Evolutionary conservation across 2,888 invertebrate species (phyloP).

Genomic region (Chirona hameri): DNA sequence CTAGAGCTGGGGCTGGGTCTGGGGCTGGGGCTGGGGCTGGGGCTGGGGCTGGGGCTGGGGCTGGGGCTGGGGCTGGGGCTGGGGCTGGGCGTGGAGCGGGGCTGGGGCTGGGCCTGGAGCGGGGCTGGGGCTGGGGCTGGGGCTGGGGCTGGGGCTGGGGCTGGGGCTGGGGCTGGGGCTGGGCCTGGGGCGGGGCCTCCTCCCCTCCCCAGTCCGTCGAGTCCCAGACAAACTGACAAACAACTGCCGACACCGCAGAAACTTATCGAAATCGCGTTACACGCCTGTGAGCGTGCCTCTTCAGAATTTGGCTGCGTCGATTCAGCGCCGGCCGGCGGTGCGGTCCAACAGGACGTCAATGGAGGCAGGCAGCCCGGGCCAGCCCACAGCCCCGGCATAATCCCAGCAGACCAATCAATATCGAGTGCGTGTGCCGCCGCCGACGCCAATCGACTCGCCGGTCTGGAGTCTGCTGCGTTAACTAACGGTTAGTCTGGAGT

Average conservation of each 20-base stretch:
- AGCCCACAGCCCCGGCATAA: neutral
- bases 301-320: constrained; percentile 1
- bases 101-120: too few species aligned
- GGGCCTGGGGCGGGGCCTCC: neutral
- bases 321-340: neutral
- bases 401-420: neutral
- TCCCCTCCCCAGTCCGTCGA: neutral
- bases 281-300: neutral
- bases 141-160: too few species aligned
- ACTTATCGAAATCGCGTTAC: constrained; percentile 13
- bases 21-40: too few species aligned
- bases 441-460: neutral
- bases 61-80: too few species aligned
- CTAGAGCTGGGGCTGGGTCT: too few species aligned
- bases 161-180: neutral
- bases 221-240: neutral
- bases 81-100: too few species aligned
- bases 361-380: neutral
- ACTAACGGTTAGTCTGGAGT: too few species aligned
- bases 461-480: neutral
- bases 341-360: too few species aligned
- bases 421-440: neutral
- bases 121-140: too few species aligned
- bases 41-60: too few species aligned
- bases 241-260: neutral